Evolutionary conservation across 2,888 invertebrate genomes (phyloP), one percentile per base, ranked within the genome.

Genomic region (Ectropis crepuscularia): DNA sequence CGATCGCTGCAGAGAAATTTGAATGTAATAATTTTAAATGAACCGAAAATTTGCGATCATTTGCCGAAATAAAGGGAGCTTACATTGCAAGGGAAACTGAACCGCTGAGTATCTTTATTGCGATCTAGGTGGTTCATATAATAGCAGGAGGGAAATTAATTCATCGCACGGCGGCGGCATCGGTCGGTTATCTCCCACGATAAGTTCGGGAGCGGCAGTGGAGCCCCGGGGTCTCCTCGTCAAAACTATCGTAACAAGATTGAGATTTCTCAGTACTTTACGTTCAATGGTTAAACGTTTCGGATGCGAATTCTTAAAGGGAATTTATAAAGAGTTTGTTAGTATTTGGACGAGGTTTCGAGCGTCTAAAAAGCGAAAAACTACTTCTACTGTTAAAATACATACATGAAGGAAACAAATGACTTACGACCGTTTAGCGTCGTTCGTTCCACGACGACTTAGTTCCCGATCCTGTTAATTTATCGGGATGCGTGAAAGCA

Each of bases 171-270:
- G 78, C 83, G 79, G 78, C 81, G 74, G 77, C 80, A 70, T 67
- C 72, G 73, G 62, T 68, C 67, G 72, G 73, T 77, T 86, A 89
- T 89, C 86, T 83, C 74, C 77, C 76, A 79, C 79, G 87, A 88
- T 88, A 89, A 87, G 83, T 87, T 79, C 67, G 79, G 79, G 71
- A 57, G 53, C 53, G 46, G 57, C 57, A 8, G 63, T 50, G 16
- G 50, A 46, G 61, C 78, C 77, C 74, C 72, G 77, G 85, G 83
- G 80, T 80, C 75, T 81, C 76, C 79, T 82, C 80, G 82, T 78
- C 79, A 83, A 84, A 82, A 82, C 90, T 90, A 89, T 89, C 88
- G 82, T 85, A 87, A 87, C 82, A 85, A 88, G 88, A 90, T 90
- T 89, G 80, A 79, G 82, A 79, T 83, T 87, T 87, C 87, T 83